Base-by-base conservation (phyloP, 2,797 vertebrate species). In the Urosaurus nigricauda region DNA sequence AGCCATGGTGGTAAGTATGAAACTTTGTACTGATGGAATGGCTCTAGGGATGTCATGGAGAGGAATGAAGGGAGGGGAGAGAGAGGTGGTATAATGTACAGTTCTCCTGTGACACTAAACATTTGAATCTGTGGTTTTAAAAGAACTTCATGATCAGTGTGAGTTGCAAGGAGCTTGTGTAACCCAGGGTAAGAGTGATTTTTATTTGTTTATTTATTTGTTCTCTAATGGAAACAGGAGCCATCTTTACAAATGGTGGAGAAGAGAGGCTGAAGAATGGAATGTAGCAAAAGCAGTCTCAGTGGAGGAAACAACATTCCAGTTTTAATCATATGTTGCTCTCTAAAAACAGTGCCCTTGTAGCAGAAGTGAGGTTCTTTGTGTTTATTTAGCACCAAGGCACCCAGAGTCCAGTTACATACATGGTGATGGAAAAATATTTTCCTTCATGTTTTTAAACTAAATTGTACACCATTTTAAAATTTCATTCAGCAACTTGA, bases 401-500 rank as follows among this genome's bases (percentile, higher is more conserved):
- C 9, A 32, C 5, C 32, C 32, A 53, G 60, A 68, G 51, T 65
- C 32, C 53, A 32, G 35, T 29, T 51, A 86, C 17, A 75, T 85
- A 32, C 53, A 58, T 51, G 9, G 63, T 63, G 47, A 53, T 9
- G 47, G 11, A 79, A 12, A 87, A 37, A 35, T 26, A 75, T 63
- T 83, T 86, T 63, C 35, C 24, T 47, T 16, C 9, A 43, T 70
- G 26, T 63, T 40, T 43, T 29, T 75, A 82, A 47, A 3, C 86
- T 60, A 90, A 91, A 13, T 83, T 89, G 65, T 47, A 71, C 83
- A 88, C 83, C 8, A 83, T 29, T 79, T 77, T 0, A 1, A 87
- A 0, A 4, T 56, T 87, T 83, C 83, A 94, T 90, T 83, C 58
- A 3, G 80, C 70, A 87, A 83, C 26, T 60, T 85, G 11, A 85